phyloP scores from a whole-genome alignment of 2,888 invertebrate genomes.

The Nomada ruficornis region DNA sequence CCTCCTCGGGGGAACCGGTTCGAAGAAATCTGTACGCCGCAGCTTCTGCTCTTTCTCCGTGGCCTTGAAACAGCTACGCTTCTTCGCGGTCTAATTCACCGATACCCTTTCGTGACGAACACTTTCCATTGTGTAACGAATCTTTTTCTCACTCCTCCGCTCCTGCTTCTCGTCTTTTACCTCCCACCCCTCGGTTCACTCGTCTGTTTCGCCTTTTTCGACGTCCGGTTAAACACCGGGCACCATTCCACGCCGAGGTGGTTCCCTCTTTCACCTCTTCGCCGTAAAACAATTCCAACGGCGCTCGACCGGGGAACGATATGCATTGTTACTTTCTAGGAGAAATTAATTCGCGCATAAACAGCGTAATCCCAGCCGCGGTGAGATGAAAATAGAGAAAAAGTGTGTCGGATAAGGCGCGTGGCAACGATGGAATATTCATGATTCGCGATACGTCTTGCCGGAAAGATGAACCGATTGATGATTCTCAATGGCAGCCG shows the following conservation, averaged over 20 bases:
- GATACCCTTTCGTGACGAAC: constrained; percentile 81
- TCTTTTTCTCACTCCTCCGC: constrained; percentile 65
- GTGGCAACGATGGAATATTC: constrained; percentile 36
- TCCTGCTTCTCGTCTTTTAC: background rate
- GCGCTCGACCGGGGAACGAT: constrained; percentile 47
- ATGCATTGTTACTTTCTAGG: constrained; percentile 60
- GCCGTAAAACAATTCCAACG: background rate
- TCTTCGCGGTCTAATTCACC: constrained; percentile 83
- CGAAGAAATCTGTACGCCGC: constrained; percentile 75
- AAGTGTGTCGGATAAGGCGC: constrained; percentile 49
- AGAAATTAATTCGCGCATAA: constrained; percentile 56
- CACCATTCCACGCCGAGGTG: background rate
- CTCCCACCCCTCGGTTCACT: background rate
- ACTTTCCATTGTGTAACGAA: constrained; percentile 84
- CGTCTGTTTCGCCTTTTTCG: background rate
- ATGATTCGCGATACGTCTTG: constrained; percentile 6
- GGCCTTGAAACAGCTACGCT: constrained; percentile 81
- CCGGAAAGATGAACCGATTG: constrained; percentile 28
- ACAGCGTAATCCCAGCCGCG: constrained; percentile 41
- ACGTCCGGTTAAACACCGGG: background rate
- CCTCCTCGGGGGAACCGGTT: constrained; percentile 73
- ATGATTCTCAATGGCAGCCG: background rate
- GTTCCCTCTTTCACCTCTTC: too few relatives aligned
- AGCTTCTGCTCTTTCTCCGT: constrained; percentile 76
- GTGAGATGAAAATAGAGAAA: constrained; percentile 49